These are phyloP conservation scores for Dipus sagitta DNA, from an alignment of 2,797 vertebrate genomes.

Conservation along the genomic window DNA sequence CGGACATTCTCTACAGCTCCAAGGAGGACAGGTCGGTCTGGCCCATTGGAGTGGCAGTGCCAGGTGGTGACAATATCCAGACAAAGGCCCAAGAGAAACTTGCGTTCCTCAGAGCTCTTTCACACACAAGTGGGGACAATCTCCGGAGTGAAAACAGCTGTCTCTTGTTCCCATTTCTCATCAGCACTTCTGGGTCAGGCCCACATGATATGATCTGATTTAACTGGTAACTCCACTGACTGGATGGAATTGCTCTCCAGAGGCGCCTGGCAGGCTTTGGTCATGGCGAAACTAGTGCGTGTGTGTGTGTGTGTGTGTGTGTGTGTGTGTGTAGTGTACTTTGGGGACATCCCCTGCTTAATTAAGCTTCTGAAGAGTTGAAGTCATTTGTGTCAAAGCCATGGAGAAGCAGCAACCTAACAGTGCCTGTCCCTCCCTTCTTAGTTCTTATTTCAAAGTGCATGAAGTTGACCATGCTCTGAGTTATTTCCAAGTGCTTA, in stretches of 20 bases:
- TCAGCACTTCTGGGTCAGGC: constrained; percentile 68
- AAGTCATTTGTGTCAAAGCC: not conserved
- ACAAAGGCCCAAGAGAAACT: constrained; percentile 75
- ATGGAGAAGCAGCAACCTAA: not conserved
- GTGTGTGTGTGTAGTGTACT: not conserved
- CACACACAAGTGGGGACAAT: constrained; percentile 59
- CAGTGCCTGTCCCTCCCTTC: not conserved
- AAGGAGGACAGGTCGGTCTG: constrained; percentile 68
- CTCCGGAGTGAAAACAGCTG: constrained; percentile 74
- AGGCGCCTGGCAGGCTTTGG: not conserved
- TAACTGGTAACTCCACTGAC: constrained; percentile 1
- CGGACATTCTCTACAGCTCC: constrained; percentile 74
- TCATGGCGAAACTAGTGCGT: not conserved
- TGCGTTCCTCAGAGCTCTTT: constrained; percentile 74
- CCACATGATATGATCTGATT: constrained; percentile 59
- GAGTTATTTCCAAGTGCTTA: not conserved
- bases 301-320: not conserved
- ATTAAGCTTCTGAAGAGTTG: constrained; percentile 7
- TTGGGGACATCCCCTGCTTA: not conserved
- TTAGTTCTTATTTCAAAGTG: not conserved
- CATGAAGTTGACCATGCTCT: not conserved
- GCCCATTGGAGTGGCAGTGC: constrained; percentile 52
- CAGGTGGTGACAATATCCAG: constrained; percentile 63
- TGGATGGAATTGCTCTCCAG: not conserved
- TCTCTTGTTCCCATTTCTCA: constrained; percentile 78